Conservation (phyloP, 2,888 invertebrate species). For the Cephus nigrinus region DNA sequence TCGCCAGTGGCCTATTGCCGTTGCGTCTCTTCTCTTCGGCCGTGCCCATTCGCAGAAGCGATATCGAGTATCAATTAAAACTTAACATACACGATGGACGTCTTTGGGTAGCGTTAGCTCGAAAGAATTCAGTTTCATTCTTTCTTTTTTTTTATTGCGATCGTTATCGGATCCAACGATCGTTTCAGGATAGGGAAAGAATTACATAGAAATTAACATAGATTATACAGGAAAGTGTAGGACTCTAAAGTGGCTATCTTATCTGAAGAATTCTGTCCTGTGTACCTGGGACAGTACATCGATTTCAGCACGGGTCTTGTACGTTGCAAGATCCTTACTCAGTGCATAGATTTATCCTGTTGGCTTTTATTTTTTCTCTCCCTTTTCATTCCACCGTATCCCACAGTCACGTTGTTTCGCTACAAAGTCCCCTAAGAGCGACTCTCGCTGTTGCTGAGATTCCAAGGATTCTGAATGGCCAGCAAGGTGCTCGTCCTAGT, state of each 20-base stretch:
- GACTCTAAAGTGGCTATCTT: conserved; percentile 32
- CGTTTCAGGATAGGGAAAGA: not conserved
- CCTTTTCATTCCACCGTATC: not conserved
- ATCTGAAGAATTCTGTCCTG: conserved; percentile 40
- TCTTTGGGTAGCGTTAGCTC: not conserved
- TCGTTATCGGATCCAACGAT: not conserved
- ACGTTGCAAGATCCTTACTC: not conserved
- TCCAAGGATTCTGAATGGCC: conserved; percentile 39
- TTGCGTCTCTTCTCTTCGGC: not conserved
- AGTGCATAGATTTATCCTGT: not conserved
- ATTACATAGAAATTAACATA: not conserved
- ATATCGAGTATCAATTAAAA: conserved; percentile 43
- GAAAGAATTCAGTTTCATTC: not conserved
- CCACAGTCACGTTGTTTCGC: not conserved
- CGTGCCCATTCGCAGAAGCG: conserved; percentile 38
- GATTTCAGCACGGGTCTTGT: not conserved
- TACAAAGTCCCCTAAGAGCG: not conserved
- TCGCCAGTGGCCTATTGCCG: not conserved
- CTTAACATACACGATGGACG: not conserved
- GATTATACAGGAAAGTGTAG: not conserved
- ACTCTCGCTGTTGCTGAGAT: conserved; percentile 32
- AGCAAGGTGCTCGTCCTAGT: conserved; percentile 25
- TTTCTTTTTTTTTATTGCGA: not conserved
- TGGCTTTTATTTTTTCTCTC: not conserved
- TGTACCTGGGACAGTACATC: conserved; percentile 8